Percentiles rank a stretch among this genome's conserved stretches.
phyloP scores from a whole-genome alignment of 2,888 invertebrate genomes.

The Orthonychiurus folsomi region DNA sequence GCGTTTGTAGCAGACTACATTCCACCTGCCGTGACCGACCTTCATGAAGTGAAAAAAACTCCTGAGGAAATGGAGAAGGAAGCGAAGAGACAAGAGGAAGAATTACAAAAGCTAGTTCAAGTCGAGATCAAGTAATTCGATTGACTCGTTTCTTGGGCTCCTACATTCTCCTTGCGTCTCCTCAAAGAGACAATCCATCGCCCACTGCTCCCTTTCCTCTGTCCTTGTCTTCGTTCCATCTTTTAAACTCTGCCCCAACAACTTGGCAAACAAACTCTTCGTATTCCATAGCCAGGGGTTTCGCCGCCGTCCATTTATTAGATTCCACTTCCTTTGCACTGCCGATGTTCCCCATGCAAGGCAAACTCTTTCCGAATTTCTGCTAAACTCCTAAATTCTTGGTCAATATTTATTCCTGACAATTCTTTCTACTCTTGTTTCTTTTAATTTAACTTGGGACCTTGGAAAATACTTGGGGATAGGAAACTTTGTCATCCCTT shows the following conservation, averaged over 20 bases:
- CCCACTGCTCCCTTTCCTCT: not conserved
- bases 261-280: not conserved
- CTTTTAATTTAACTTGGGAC: not conserved
- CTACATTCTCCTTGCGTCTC: constrained; percentile 4
- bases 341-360: not conserved
- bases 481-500: no score
- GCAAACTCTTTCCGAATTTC: not conserved
- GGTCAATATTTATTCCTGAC: not conserved
- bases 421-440: not conserved
- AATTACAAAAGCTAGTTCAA: constrained; percentile 31
- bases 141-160: constrained; percentile 5
- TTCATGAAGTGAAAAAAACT: constrained; percentile 32
- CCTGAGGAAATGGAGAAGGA: constrained; percentile 40
- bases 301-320: not conserved
- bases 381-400: not conserved
- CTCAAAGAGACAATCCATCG: not conserved
- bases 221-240: not conserved
- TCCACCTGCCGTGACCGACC: constrained; percentile 37
- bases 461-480: no score
- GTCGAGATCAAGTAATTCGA: constrained; percentile 36
- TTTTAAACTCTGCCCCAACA: no score
- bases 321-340: not conserved
- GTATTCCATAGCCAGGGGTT: no score
- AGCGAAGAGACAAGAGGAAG: constrained; percentile 37
- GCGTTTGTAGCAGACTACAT: constrained; percentile 40